These are phyloP conservation scores for Perognathus longimembris DNA, from an alignment of 2,113 vertebrate genomes.

Conservation along the genomic window DNA sequence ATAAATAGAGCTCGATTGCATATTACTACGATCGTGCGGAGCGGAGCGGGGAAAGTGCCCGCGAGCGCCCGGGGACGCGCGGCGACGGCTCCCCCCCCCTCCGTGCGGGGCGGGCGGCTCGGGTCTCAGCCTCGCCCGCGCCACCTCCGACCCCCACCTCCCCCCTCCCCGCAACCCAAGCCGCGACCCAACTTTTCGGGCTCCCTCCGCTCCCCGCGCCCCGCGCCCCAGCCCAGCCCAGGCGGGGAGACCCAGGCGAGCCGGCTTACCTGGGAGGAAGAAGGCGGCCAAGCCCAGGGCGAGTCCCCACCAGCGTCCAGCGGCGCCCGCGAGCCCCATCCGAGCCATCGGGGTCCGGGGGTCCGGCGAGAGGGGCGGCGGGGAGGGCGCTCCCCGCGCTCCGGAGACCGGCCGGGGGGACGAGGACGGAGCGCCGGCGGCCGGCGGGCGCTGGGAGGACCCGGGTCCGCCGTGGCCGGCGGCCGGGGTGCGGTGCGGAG, in stretches of 20 bases:
- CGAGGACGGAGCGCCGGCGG: constrained; percentile 43
- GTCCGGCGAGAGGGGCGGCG: constrained; percentile 45
- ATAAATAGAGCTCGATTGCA: constrained; percentile 74
- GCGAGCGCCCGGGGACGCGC: constrained; percentile 46
- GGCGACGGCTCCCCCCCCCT: constrained; percentile 42
- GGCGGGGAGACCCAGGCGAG: neutral
- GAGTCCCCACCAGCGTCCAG: constrained; percentile 86
- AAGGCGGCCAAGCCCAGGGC: constrained; percentile 84
- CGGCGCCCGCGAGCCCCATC: constrained; percentile 82
- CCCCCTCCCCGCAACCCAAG: constrained; percentile 25
- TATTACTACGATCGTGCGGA: constrained; percentile 68
- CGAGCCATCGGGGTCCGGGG: constrained; percentile 86
- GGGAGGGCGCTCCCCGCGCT: constrained; percentile 60
- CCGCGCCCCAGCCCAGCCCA: too few relatives aligned
- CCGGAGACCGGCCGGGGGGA: constrained; percentile 64
- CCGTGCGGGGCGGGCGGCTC: constrained; percentile 57
- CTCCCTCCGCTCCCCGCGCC: constrained; percentile 32
- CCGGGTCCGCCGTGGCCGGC: constrained; percentile 68
- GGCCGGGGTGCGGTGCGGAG: constrained; percentile 62
- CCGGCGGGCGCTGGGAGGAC: constrained; percentile 51
- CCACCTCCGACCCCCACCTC: neutral
- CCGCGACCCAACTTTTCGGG: constrained; percentile 76
- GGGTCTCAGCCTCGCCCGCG: constrained; percentile 22
- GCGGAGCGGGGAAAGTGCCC: constrained; percentile 74
- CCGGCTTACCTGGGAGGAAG: constrained; percentile 86